Evolutionary conservation across 2,888 invertebrate species (phyloP), one percentile per base, ranked within the genome.

Genomic region (Cynaeus angustus): DNA sequence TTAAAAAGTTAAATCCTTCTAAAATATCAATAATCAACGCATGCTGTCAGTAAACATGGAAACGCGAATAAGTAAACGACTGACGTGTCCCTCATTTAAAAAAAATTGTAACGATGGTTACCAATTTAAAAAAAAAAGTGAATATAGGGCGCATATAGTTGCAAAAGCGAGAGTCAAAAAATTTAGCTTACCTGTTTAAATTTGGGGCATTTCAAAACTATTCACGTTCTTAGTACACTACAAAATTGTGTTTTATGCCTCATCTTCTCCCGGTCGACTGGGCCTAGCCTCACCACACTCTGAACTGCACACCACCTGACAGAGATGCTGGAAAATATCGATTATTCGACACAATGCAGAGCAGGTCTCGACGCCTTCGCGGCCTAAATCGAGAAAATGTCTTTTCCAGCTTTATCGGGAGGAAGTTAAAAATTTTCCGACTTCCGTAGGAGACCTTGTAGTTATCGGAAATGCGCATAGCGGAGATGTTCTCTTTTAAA

Each of bases 291-390:
- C 41, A 26, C n/a, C 68, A 14, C 37, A 53, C 53, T 46, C 45
- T 13, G 61, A 55, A 26, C 61, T 50, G 55, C 61, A 55, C 55
- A 56, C 55, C 38, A 12, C 33, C 8, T 21, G 67, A 52, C 56
- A 38, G 68, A 64, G 68, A 68, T 68, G 68, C 68, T 68, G 68
- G 64, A 64, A 68, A 68, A 58, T 68, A 68, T 68, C 68, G 68
- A 68, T 68, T 55, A 13, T 53, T 21, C 33, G 53, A 12, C 13
- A 6, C 16, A 10, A 38, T 33, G 45, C 48, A 61, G 46, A 26
- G 45, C 43, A n/a, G 41, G 41, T 13, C 41, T 41, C 6, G 13
- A 2, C 9, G n/a, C 13, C 10, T 41, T 41, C 41, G 33, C n/a
- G n/a, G 33, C 33, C 33, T 33, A 33, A 33, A n/a, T n/a, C n/a